Evolutionary conservation across 2,797 vertebrate species (phyloP).

Genomic region (Sebastes nivosus): DNA sequence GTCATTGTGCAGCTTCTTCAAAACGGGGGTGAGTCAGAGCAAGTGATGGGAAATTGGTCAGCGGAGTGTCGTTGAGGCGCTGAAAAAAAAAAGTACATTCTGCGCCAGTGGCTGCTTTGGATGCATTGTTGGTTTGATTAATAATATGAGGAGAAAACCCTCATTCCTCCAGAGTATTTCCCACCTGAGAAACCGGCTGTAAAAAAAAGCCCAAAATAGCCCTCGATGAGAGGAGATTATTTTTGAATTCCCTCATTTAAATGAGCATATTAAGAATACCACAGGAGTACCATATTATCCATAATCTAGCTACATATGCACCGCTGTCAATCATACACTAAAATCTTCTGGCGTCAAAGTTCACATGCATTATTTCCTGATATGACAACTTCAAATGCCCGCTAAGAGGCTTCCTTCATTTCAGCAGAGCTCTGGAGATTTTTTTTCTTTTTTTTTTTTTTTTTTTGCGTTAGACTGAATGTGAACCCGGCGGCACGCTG

Average conservation of each 20-base stretch:
- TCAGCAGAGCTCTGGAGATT: slow-evolving; percentile 1
- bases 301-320: neutral
- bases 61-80: slow-evolving; percentile 61
- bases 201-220: slow-evolving; percentile 56
- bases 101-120: slow-evolving; percentile 36
- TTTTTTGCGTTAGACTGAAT: slow-evolving; percentile 15
- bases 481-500: slow-evolving; percentile 32
- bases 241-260: slow-evolving; percentile 12
- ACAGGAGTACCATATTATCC: neutral
- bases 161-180: slow-evolving; percentile 54
- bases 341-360: slow-evolving; percentile 13
- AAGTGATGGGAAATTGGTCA: slow-evolving; percentile 78
- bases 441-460: neutral
- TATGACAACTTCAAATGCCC: slow-evolving; percentile 22
- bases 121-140: slow-evolving; percentile 73
- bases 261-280: neutral
- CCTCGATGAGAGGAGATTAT: slow-evolving; percentile 31
- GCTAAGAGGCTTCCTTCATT: slow-evolving; percentile 13
- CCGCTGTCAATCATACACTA: slow-evolving; percentile 9
- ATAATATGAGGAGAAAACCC: slow-evolving; percentile 51
- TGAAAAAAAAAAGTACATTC: slow-evolving; percentile 42
- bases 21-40: slow-evolving; percentile 70
- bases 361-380: slow-evolving; percentile 6
- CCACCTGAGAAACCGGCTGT: slow-evolving; percentile 46
- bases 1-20: slow-evolving; percentile 63